Conservation (phyloP, 1,140 invertebrate species). For the Apis mellifera region DNA sequence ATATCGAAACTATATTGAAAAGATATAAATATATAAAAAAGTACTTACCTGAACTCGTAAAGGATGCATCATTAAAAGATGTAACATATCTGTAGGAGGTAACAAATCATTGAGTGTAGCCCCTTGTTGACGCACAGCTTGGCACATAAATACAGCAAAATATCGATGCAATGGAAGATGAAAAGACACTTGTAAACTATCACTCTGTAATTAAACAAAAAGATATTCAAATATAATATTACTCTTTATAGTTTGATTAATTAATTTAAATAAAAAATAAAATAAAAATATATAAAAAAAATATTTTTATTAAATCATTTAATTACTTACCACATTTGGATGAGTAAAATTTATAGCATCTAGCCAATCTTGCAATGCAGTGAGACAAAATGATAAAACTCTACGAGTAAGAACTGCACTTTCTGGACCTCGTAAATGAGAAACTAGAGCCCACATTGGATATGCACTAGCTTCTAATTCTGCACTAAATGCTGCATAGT, state of each 20-base stretch:
- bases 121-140: conserved; percentile 92
- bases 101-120: conserved; percentile 89
- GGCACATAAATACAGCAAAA: conserved; percentile 94
- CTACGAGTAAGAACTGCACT: conserved; percentile 88
- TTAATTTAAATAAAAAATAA: conserved; percentile 12
- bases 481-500: conserved; percentile 98
- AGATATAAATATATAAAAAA: not conserved
- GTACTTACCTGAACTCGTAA: conserved; percentile 92
- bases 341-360: conserved; percentile 89
- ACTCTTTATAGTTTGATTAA: not conserved
- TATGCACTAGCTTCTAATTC: conserved; percentile 98
- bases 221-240: not conserved
- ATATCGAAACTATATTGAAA: not conserved
- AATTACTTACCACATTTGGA: conserved; percentile 84
- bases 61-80: conserved; percentile 92
- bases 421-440: conserved; percentile 89
- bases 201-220: conserved; percentile 82
- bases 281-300: not conserved
- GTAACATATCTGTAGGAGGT: conserved; percentile 89
- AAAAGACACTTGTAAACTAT: conserved; percentile 94
- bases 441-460: conserved; percentile 97
- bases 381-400: conserved; percentile 88
- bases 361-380: conserved; percentile 92
- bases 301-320: conserved; percentile 25
- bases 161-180: conserved; percentile 98